Evolutionary conservation across 1,140 invertebrate species (phyloP), one percentile per base, ranked within the genome.

Genomic region (Marisa cornuarietis): DNA sequence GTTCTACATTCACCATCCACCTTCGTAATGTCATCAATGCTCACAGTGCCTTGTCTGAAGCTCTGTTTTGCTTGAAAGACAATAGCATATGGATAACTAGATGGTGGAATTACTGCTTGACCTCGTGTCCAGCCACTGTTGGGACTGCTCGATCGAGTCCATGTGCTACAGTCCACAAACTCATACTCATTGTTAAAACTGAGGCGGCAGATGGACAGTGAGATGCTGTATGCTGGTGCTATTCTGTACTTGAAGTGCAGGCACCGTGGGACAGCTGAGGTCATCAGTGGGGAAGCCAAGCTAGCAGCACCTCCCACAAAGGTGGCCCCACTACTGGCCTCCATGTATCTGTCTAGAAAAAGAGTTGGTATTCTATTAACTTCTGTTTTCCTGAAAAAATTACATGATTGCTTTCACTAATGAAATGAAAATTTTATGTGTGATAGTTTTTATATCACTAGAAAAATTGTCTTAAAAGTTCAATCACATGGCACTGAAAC

Each of bases 101-200:
- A 52, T 10, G 61, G 63, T 16, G 76, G 42, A 20, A 77, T 16
- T 3, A 51, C 16, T n/a, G 65, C 63, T 18, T 54, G 49, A n/a
- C 76, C 76, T 3, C 8, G 31, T 0, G 63, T 14, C 71, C 71
- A 73, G 20, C 20, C 65, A 52, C 18, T 63, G 18, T 31, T 18
- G 8, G 10, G 14, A 63, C 76, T 77, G 65, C 76, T 77, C 26
- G 63, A 20, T 2, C 65, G 49, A 20, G 13, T 51, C 76, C 76
- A 77, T n/a, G 18, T 66, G 76, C 76, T 77, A 63, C 76, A 77
- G 65, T 77, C 76, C 42, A 68, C 18, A 42, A 54, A 77, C 71
- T 26, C 22, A n/a, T 68, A 11, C 0, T 0, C 26, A n/a, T 52
- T 51, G 76, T 51, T 22, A 18, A 42, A 42, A 18, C 63, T 49